Percentiles rank a stretch among this genome's conserved stretches.
These are phyloP conservation scores for Sturmia bella DNA, from an alignment of 2,888 invertebrate genomes.

Conservation along the genomic window DNA sequence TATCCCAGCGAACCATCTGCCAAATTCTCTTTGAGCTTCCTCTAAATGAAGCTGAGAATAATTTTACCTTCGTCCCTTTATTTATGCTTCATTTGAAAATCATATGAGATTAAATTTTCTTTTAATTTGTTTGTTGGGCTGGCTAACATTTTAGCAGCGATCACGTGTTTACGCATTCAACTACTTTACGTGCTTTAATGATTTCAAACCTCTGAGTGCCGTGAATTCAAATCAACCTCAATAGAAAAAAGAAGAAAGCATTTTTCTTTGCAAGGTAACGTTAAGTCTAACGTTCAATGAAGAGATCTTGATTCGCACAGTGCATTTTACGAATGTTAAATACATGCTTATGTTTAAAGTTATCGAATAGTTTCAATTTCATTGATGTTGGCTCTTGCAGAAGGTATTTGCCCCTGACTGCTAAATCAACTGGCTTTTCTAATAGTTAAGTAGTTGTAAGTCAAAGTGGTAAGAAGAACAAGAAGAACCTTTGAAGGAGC, in stretches of 20 bases:
- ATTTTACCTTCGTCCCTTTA: too few species aligned
- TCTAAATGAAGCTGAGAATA: not conserved
- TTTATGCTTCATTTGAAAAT: too few species aligned
- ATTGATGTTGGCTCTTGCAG: slow-evolving; percentile 21
- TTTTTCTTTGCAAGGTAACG: slow-evolving; percentile 7
- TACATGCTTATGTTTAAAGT: not conserved
- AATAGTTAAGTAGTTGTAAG: slow-evolving; percentile 50
- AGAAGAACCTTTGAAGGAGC: not conserved
- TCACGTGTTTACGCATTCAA: slow-evolving; percentile 58
- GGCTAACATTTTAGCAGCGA: not conserved
- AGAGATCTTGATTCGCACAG: slow-evolving; percentile 40
- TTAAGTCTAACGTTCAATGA: slow-evolving; percentile 39
- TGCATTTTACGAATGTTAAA: slow-evolving; percentile 11
- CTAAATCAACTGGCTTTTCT: slow-evolving; percentile 53
- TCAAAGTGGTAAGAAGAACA: not conserved
- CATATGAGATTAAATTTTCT: too few species aligned
- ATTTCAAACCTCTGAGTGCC: slow-evolving; percentile 55
- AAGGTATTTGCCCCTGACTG: slow-evolving; percentile 29
- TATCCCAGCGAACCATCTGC: slow-evolving; percentile 1
- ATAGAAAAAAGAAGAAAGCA: slow-evolving; percentile 26
- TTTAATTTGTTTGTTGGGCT: slow-evolving; percentile 38
- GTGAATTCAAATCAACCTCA: slow-evolving; percentile 68
- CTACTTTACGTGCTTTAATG: not conserved
- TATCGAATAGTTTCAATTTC: slow-evolving; percentile 32
- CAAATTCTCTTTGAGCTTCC: not conserved